These are phyloP conservation scores for Strigamia crassipes DNA, from an alignment of 2,888 invertebrate species.

Conservation along the genomic window DNA sequence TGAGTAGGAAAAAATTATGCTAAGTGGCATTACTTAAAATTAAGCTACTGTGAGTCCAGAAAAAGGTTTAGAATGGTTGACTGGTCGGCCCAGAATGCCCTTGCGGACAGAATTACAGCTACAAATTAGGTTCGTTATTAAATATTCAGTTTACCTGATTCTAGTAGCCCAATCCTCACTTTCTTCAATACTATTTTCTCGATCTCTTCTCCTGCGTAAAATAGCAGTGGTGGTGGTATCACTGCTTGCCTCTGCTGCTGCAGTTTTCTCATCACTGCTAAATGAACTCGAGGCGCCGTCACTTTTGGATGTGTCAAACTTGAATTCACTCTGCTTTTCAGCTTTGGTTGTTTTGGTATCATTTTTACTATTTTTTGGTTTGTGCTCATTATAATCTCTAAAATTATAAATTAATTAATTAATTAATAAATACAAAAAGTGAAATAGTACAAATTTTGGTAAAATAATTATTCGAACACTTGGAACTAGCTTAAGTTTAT, in stretches of 20 bases:
- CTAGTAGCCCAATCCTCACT: constrained; percentile 48
- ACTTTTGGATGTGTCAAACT: constrained; percentile 61
- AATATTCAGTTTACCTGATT: constrained; percentile 14
- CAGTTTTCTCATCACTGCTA: constrained; percentile 60
- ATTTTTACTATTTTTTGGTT: constrained; percentile 13
- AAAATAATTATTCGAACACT: neutral
- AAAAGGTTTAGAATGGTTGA: too few species aligned
- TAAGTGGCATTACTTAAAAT: neutral
- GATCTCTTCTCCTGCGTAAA: constrained; percentile 58
- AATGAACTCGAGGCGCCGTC: constrained; percentile 59
- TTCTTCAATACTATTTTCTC: constrained; percentile 50
- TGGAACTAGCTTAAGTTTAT: neutral
- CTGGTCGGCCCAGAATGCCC: too few species aligned
- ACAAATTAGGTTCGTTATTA: constrained; percentile 35
- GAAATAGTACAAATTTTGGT: neutral
- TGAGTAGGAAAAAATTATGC: too few species aligned
- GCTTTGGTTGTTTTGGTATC: constrained; percentile 20
- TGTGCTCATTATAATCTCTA: constrained; percentile 86
- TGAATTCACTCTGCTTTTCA: constrained; percentile 4
- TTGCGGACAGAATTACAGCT: constrained; percentile 29
- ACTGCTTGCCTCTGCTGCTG: constrained; percentile 67
- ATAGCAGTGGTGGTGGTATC: constrained; percentile 68
- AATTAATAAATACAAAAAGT: neutral
- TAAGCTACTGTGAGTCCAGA: too few species aligned
- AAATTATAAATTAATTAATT: too few species aligned